These are phyloP conservation scores for Sebastes taczanowskii DNA, from an alignment of 2,797 vertebrate genomes.

Conservation along the genomic window DNA sequence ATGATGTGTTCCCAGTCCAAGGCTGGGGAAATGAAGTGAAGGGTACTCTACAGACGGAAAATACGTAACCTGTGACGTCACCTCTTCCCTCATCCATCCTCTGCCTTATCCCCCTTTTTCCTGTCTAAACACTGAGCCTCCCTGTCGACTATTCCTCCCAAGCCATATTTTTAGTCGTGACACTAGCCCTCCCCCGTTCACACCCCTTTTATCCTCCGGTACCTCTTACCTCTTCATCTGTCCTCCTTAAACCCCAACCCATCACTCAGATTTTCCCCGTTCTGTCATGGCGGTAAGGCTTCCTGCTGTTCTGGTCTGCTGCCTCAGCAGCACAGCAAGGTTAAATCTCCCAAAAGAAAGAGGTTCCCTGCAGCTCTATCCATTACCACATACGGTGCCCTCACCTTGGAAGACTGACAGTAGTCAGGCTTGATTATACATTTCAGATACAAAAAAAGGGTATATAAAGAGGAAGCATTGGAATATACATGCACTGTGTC, in stretches of 20 bases:
- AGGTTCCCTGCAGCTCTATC: slow-evolving; percentile 46
- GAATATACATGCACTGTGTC: not conserved
- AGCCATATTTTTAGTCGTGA: slow-evolving; percentile 10
- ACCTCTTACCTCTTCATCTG: slow-evolving; percentile 14
- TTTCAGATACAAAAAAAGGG: slow-evolving; percentile 28
- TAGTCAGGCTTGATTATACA: slow-evolving; percentile 53
- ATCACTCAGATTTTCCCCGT: not conserved
- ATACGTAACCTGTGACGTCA: slow-evolving; percentile 53
- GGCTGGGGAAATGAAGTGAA: slow-evolving; percentile 48
- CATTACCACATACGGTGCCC: slow-evolving; percentile 44
- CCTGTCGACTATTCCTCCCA: not conserved
- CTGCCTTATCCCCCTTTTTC: slow-evolving; percentile 11
- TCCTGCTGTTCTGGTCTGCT: slow-evolving; percentile 63
- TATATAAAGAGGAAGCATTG: not conserved
- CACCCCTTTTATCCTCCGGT: slow-evolving; percentile 13
- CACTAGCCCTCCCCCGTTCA: not conserved
- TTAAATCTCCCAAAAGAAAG: slow-evolving; percentile 62
- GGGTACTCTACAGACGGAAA: not conserved
- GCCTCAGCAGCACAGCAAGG: slow-evolving; percentile 75
- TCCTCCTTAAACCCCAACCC: slow-evolving; percentile 13
- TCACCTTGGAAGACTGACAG: slow-evolving; percentile 46
- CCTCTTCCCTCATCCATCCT: slow-evolving; percentile 8
- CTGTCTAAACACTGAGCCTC: slow-evolving; percentile 28
- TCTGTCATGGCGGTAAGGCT: slow-evolving; percentile 17
- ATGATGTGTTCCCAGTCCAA: slow-evolving; percentile 41